Base-by-base conservation (phyloP, 2,797 vertebrate species). In the Esox lucius region DNA sequence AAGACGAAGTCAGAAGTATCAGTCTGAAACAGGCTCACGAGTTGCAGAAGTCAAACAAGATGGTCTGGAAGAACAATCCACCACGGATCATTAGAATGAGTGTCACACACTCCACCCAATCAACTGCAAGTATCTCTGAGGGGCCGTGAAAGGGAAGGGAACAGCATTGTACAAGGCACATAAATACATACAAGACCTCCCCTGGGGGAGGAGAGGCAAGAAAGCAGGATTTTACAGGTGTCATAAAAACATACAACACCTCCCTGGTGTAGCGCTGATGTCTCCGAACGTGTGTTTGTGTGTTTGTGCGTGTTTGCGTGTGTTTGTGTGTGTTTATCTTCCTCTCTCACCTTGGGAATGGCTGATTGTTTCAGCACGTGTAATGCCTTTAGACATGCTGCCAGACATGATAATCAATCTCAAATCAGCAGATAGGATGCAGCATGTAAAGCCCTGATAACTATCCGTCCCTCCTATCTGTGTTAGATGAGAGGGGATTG, bases 401-500 rank as follows among this genome's bases (percentile, higher is more conserved):
- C 68, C 13, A 46, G 67, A 83, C 76, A 83, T 78, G 77, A 81
- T 86, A 83, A 82, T 79, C 75, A 79, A 70, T 76, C 74, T 71
- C 68, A 75, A 76, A 90, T 87, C 85, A 86, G 81, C 84, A 83
- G 86, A 88, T 88, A 85, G 56, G 56, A 13, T 22, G 22, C n/a
- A 59, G 16, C n/a, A 78, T 78, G 81, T 78, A 82, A 75, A 85
- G 69, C 72, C 75, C 68, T 70, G 68, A 79, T 82, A 83, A 84
- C 86, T 81, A 85, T 78, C 61, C 85, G 80, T 86, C 83, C 61
- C 85, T 81, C 86, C 84, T 85, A 86, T 89, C 67, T 68, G 65
- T 49, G 53, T 39, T 49, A 80, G 81, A 85, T 85, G 78, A 71
- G 72, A 83, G 74, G n/a, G 0, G 86, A 88, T 84, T 80, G 78